Evolutionary conservation across 2,888 invertebrate genomes (phyloP).

Genomic region (Trissolcus japonicus): DNA sequence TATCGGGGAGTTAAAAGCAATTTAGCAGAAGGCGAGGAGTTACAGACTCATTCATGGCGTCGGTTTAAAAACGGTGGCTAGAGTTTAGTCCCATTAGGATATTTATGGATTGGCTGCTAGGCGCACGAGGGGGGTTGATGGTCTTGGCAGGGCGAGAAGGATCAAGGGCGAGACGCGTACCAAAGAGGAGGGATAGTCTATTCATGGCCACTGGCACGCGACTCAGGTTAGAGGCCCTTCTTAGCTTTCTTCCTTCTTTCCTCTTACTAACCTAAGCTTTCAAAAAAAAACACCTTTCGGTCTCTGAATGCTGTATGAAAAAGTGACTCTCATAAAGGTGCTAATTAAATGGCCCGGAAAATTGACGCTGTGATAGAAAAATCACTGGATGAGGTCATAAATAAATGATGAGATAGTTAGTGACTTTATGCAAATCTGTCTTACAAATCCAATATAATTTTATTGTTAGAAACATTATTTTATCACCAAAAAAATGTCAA

Average conservation of each 20-base stretch:
- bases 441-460: no score
- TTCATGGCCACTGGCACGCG: conserved; percentile 67
- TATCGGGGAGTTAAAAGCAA: conserved; percentile 46
- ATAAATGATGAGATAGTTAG: no score
- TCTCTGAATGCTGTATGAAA: conserved; percentile 29
- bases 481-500: no score
- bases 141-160: conserved; percentile 49
- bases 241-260: conserved; percentile 47
- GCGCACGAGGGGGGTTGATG: conserved; percentile 53
- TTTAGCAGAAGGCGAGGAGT: conserved; percentile 48
- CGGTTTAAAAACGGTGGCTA: conserved; percentile 63
- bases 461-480: no score
- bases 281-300: conserved; percentile 60
- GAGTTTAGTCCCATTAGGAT: conserved; percentile 71
- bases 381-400: background rate
- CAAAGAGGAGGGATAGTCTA: conserved; percentile 51
- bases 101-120: conserved; percentile 70
- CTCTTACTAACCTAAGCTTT: conserved; percentile 46
- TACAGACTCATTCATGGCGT: conserved; percentile 58
- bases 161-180: conserved; percentile 46
- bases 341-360: conserved; percentile 33
- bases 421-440: no score
- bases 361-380: conserved; percentile 30
- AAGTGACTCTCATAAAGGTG: conserved; percentile 25
- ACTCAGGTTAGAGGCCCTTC: conserved; percentile 62